Evolutionary conservation across 2,888 invertebrate species (phyloP).

Genomic region (Pyrrhosoma nymphula): DNA sequence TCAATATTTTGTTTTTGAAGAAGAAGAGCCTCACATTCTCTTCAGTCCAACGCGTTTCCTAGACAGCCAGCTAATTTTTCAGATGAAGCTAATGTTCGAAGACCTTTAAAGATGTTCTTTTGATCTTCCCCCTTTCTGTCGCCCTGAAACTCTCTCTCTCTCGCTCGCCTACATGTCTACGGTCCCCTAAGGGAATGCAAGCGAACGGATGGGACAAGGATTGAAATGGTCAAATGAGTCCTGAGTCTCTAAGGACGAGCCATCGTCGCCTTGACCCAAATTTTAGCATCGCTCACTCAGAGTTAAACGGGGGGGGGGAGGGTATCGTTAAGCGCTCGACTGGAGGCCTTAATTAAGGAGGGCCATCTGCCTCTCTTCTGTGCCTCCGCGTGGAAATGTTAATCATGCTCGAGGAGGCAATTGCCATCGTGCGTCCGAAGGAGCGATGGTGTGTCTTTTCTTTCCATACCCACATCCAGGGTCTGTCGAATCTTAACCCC

Average conservation of each 20-base stretch:
- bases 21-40: too few species aligned
- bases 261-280: not conserved
- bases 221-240: not conserved
- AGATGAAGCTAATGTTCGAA: not conserved
- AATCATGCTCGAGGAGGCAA: not conserved
- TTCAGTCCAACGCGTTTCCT: too few species aligned
- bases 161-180: not conserved
- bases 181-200: not conserved
- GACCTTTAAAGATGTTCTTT: not conserved
- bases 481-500: too few species aligned
- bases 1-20: too few species aligned
- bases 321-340: not conserved
- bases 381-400: not conserved
- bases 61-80: not conserved
- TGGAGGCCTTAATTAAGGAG: not conserved
- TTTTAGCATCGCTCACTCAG: not conserved
- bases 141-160: too few species aligned
- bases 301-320: not conserved
- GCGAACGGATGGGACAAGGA: not conserved
- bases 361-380: not conserved
- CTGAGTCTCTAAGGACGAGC: not conserved
- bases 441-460: not conserved
- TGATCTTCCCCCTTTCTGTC: not conserved
- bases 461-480: too few species aligned
- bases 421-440: not conserved